Percentiles rank a stretch among this genome's conserved stretches.
Evolutionary conservation across 2,113 vertebrate genomes (phyloP).

Genomic region (Felis chaus): DNA sequence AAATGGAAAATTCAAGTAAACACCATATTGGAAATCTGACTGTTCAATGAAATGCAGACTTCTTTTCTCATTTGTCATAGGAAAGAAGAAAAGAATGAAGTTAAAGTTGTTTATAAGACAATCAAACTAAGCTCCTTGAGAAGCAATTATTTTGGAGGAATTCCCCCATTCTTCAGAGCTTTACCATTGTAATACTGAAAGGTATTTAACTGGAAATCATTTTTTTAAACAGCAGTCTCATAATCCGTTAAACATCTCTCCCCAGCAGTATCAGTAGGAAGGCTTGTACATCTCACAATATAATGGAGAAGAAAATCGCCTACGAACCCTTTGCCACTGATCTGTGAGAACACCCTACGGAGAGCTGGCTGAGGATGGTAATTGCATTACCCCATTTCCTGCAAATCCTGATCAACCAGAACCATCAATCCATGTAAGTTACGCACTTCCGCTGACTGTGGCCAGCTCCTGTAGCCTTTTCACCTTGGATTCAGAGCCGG

Average conservation of each 20-base stretch:
- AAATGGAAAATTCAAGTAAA: slow-evolving; percentile 59
- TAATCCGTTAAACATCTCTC: slow-evolving; percentile 67
- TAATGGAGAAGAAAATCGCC: slow-evolving; percentile 57
- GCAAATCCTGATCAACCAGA: slow-evolving; percentile 26
- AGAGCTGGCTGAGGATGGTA: not conserved
- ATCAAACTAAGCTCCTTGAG: slow-evolving; percentile 26
- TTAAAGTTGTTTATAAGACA: slow-evolving; percentile 64
- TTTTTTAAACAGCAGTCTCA: slow-evolving; percentile 56
- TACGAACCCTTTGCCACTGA: slow-evolving; percentile 49
- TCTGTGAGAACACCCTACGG: slow-evolving; percentile 52
- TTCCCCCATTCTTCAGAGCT: not conserved
- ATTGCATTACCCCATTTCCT: slow-evolving; percentile 46
- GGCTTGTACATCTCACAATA: slow-evolving; percentile 38
- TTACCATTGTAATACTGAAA: slow-evolving; percentile 52
- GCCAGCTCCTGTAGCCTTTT: not conserved
- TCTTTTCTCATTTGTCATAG: slow-evolving; percentile 60
- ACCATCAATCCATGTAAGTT: not conserved
- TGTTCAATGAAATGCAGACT: slow-evolving; percentile 55
- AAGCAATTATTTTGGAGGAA: slow-evolving; percentile 51
- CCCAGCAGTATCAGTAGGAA: slow-evolving; percentile 35
- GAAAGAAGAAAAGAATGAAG: not conserved
- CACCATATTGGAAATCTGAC: slow-evolving; percentile 66
- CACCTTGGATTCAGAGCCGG: not conserved
- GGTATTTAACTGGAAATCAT: slow-evolving; percentile 67
- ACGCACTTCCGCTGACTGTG: accelerated